These are phyloP conservation scores for Beris morrisii DNA, from an alignment of 2,888 invertebrate species.

Conservation along the genomic window DNA sequence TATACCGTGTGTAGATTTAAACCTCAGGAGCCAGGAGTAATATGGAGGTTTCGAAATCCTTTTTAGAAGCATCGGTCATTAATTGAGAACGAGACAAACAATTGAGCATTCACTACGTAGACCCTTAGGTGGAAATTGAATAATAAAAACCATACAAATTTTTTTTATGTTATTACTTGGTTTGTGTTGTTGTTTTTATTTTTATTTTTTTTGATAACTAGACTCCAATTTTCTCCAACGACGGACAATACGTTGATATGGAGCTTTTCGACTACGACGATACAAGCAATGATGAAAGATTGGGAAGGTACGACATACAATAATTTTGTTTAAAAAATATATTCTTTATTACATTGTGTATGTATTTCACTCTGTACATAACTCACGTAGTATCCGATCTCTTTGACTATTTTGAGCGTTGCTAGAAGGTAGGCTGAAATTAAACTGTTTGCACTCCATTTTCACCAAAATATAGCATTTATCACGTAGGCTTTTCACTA, in stretches of 20 bases:
- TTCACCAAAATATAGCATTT: conserved; percentile 2
- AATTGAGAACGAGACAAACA: too few relatives aligned
- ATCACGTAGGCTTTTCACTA: conserved; percentile 35
- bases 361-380: too few relatives aligned
- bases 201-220: conserved; percentile 42
- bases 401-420: conserved; percentile 24
- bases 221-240: conserved; percentile 54
- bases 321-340: neutral
- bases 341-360: neutral
- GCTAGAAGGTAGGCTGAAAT: neutral
- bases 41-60: too few relatives aligned
- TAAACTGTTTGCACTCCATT: conserved; percentile 9
- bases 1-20: too few relatives aligned
- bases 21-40: too few relatives aligned
- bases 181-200: conserved; percentile 32
- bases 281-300: conserved; percentile 83
- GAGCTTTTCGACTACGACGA: conserved; percentile 87
- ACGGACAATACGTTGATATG: conserved; percentile 60
- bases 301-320: conserved; percentile 75
- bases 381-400: neutral
- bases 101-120: too few relatives aligned
- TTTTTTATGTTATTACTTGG: too few relatives aligned
- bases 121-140: too few relatives aligned
- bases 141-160: too few relatives aligned
- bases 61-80: too few relatives aligned